phyloP scores from a whole-genome alignment of 2,888 invertebrate species.

The Pherbina coryleti region DNA sequence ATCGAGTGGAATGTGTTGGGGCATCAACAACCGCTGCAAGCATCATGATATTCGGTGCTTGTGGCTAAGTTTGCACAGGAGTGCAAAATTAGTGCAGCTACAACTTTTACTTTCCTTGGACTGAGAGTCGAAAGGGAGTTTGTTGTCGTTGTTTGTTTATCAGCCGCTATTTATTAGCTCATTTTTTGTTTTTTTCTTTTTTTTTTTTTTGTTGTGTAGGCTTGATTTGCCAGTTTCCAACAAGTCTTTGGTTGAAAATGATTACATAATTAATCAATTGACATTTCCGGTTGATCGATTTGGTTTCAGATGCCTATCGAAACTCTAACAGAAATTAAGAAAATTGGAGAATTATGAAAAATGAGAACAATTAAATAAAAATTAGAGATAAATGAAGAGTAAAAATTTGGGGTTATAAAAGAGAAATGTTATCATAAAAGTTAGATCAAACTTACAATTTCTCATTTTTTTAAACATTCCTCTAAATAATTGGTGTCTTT shows the following conservation, averaged over 20 bases:
- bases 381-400: too few relatives aligned
- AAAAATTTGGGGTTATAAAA: too few relatives aligned
- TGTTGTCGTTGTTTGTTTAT: background rate
- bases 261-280: constrained; percentile 6
- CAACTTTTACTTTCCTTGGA: constrained; percentile 22
- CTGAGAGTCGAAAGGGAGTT: background rate
- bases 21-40: background rate
- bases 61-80: background rate
- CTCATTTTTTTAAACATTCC: too few relatives aligned
- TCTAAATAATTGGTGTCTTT: too few relatives aligned
- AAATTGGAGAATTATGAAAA: too few relatives aligned
- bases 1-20: background rate
- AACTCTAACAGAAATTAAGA: background rate
- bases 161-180: background rate
- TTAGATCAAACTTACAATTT: too few relatives aligned
- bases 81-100: background rate
- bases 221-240: background rate
- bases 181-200: too few relatives aligned
- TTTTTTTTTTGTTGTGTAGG: background rate
- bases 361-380: too few relatives aligned
- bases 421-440: too few relatives aligned
- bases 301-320: background rate
- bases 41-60: background rate
- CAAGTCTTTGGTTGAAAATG: constrained; percentile 1
- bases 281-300: background rate